A percentile compares a stretch with the other conserved stretches of the same genome.
These are phyloP conservation scores for Rotaria socialis DNA, from an alignment of 2,888 invertebrate genomes.

Conservation along the genomic window DNA sequence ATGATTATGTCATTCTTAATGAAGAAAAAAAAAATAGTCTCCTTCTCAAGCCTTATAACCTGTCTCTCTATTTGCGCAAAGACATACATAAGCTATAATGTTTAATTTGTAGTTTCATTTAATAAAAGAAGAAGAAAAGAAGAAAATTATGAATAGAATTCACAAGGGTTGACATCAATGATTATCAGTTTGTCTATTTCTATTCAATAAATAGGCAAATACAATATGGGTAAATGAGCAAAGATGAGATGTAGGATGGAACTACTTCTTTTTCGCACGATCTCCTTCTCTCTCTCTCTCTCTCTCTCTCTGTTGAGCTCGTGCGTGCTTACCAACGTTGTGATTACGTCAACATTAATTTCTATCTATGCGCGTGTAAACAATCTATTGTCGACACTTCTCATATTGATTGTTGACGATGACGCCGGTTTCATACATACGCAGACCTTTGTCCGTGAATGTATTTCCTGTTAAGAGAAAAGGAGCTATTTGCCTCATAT, in stretches of 20 bases:
- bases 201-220: neutral
- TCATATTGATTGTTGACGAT: neutral
- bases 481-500: neutral
- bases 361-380: constrained; percentile 6
- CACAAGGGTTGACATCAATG: neutral
- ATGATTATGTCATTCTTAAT: neutral
- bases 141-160: neutral
- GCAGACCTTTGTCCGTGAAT: constrained; percentile 16
- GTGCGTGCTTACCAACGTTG: neutral
- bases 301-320: neutral
- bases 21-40: neutral
- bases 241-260: neutral
- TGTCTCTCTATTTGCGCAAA: neutral
- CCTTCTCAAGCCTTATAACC: constrained; percentile 11
- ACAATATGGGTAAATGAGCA: neutral
- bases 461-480: neutral
- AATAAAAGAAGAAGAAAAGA: neutral
- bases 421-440: neutral
- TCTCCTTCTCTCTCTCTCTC: neutral
- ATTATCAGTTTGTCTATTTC: neutral
- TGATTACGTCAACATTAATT: constrained; percentile 20
- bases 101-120: neutral
- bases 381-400: neutral
- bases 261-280: neutral
- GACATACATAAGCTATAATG: neutral